A percentile compares a stretch with the other conserved stretches of the same genome.
phyloP scores from a whole-genome alignment of 2,888 invertebrate genomes.

The Cantharis rustica region DNA sequence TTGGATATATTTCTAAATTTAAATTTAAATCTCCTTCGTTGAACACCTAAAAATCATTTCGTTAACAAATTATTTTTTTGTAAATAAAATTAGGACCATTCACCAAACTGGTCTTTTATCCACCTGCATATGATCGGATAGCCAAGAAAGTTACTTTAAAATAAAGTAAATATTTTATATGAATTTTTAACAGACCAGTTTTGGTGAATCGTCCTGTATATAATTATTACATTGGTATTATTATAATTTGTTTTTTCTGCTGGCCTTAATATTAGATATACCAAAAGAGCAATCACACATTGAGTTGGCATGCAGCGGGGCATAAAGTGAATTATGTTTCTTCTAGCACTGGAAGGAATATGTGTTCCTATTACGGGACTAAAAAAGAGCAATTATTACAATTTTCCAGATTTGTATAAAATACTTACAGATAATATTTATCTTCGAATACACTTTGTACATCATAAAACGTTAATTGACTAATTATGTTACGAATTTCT shows the following conservation, averaged over 20 bases:
- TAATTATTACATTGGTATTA: constrained; percentile 31
- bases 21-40: constrained; percentile 68
- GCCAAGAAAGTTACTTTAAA: no score
- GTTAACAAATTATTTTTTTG: neutral
- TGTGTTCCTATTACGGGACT: constrained; percentile 10
- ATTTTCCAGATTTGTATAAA: neutral
- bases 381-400: neutral
- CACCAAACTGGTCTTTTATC: no score
- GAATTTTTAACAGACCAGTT: neutral
- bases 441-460: neutral
- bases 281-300: constrained; percentile 41
- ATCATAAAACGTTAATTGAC: constrained; percentile 18
- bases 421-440: constrained; percentile 13
- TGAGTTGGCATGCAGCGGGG: constrained; percentile 37
- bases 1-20: constrained; percentile 56
- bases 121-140: no score
- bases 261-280: constrained; percentile 43
- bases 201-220: neutral
- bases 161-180: no score
- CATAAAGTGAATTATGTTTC: constrained; percentile 43
- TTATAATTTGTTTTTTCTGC: constrained; percentile 38
- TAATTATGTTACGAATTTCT: constrained; percentile 52
- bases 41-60: constrained; percentile 58
- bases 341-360: constrained; percentile 37
- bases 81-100: neutral